Conservation (phyloP, 2,113 vertebrate species). For the Centropus unirufus region DNA sequence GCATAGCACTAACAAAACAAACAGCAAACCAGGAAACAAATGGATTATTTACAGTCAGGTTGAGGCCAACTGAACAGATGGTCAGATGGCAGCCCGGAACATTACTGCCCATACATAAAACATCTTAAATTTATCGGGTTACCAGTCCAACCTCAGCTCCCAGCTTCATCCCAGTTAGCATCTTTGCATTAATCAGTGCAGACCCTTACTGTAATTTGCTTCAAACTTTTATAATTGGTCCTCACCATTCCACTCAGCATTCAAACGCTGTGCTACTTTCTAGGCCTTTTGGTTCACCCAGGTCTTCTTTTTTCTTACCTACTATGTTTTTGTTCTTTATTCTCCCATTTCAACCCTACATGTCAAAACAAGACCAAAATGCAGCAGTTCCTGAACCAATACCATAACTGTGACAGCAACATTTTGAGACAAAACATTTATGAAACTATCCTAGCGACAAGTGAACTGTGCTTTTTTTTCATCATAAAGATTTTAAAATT, state of each 20-base stretch:
- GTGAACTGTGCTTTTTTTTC: not conserved
- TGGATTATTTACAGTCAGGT: not conserved
- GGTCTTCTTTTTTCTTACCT: not conserved
- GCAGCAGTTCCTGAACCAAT: not conserved
- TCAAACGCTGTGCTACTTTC: not conserved
- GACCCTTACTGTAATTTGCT: not conserved
- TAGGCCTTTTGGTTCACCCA: not conserved
- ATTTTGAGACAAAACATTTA: not conserved
- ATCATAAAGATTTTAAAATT: not conserved
- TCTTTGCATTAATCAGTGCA: not conserved
- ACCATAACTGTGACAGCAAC: not conserved
- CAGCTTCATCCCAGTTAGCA: not conserved
- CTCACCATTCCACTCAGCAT: not conserved
- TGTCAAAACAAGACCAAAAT: not conserved
- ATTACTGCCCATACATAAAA: not conserved
- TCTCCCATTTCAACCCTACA: not conserved
- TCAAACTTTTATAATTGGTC: not conserved
- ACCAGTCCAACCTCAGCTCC: not conserved
- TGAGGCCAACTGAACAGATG: conserved; percentile 45
- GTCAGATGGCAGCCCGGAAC: not conserved
- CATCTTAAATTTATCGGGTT: not conserved
- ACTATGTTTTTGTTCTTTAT: not conserved
- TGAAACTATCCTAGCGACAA: not conserved
- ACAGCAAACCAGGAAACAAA: conserved; percentile 32
- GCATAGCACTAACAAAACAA: not conserved